Conservation (phyloP, 1,140 invertebrate species). For the Dendrolimus punctatus region DNA sequence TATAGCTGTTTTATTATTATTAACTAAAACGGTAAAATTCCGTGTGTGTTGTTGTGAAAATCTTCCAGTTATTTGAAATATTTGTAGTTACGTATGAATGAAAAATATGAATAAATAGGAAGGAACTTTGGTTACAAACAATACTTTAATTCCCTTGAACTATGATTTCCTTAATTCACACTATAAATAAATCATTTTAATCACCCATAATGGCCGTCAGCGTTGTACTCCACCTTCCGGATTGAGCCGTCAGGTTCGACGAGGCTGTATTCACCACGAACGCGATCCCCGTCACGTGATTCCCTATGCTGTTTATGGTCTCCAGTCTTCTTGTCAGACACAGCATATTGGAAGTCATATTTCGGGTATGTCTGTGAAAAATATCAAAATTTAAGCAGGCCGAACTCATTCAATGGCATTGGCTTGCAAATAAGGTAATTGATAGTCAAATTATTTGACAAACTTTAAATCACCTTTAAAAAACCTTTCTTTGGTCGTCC, state of each 20-base stretch:
- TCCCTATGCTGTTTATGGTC: slow-evolving; percentile 72
- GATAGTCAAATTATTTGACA: too few species aligned
- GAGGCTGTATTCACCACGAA: slow-evolving; percentile 76
- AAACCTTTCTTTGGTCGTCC: too few species aligned
- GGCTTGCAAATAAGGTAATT: too few species aligned
- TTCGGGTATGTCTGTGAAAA: slow-evolving; percentile 64
- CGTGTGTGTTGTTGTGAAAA: too few species aligned
- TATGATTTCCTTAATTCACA: background rate
- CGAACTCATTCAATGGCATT: too few species aligned
- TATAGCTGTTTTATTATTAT: too few species aligned
- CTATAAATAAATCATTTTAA: slow-evolving; percentile 7
- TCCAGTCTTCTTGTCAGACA: slow-evolving; percentile 71
- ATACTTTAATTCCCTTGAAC: background rate
- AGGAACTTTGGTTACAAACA: too few species aligned
- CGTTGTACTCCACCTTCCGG: slow-evolving; percentile 70
- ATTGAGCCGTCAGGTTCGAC: slow-evolving; percentile 78
- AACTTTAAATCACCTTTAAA: too few species aligned
- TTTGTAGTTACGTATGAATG: too few species aligned
- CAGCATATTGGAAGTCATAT: slow-evolving; percentile 72
- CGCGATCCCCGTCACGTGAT: slow-evolving; percentile 68
- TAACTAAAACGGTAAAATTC: too few species aligned
- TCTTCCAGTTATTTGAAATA: too few species aligned
- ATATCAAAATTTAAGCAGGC: slow-evolving; percentile 3
- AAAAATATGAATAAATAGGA: too few species aligned
- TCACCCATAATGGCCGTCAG: slow-evolving; percentile 55